Evolutionary conservation across 2,888 invertebrate species (phyloP).

Genomic region (Rhingia rostrata): DNA sequence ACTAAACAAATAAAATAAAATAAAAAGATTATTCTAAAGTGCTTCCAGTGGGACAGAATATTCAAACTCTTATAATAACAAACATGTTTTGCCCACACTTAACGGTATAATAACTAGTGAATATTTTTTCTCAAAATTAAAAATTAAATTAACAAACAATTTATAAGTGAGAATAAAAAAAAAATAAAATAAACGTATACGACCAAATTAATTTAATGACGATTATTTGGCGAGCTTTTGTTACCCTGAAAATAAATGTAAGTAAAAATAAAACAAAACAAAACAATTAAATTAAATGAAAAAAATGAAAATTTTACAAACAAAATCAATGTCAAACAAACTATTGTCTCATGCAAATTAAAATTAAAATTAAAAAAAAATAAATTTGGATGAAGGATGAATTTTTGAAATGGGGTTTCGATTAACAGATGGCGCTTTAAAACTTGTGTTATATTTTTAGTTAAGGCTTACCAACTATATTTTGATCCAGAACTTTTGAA

Average conservation of each 20-base stretch:
- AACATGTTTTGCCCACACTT: conserved; percentile 42
- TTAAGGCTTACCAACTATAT: conserved; percentile 60
- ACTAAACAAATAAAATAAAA: conserved; percentile 7
- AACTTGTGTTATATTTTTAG: conserved; percentile 12
- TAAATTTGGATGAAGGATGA: conserved; percentile 46
- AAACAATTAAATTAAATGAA: conserved; percentile 56
- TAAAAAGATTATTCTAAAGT: conserved; percentile 12
- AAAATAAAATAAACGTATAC: conserved; percentile 3
- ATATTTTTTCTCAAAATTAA: conserved; percentile 19
- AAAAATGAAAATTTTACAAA: conserved; percentile 33
- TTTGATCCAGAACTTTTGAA: conserved; percentile 45
- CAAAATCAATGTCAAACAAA: not conserved
- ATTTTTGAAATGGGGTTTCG: conserved; percentile 25
- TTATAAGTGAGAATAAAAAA: conserved; percentile 22
- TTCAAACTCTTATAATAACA: conserved; percentile 21
- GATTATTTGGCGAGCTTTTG: conserved; percentile 45
- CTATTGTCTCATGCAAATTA: conserved; percentile 9
- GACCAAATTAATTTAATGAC: conserved; percentile 40
- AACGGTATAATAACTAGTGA: conserved; percentile 45
- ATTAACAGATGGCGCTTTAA: conserved; percentile 34
- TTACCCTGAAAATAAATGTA: conserved; percentile 64
- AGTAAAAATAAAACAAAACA: conserved; percentile 67
- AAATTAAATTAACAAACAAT: conserved; percentile 47
- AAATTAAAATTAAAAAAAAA: too few relatives aligned
- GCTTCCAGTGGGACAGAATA: conserved; percentile 45